These are phyloP conservation scores for Ectobius pallidus DNA, from an alignment of 2,888 invertebrate species.

Conservation along the genomic window DNA sequence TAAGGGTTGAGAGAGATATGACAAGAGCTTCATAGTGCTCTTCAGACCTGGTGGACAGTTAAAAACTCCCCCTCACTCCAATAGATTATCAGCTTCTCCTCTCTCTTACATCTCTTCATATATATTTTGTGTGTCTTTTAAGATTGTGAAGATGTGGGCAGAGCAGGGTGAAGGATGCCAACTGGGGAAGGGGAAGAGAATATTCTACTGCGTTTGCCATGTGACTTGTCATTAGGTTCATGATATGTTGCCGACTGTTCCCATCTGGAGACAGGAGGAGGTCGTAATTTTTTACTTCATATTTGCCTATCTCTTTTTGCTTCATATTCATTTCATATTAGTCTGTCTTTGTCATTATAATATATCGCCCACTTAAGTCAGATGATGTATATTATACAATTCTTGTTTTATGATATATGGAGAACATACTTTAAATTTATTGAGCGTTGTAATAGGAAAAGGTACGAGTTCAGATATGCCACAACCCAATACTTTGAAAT, in stretches of 20 bases:
- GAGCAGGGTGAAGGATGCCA: background rate
- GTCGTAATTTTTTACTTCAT: slow-evolving; percentile 24
- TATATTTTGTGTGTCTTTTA: slow-evolving; percentile 11
- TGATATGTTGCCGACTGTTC: slow-evolving; percentile 25
- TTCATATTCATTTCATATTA: background rate
- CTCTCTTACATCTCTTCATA: background rate
- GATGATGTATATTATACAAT: too few relatives aligned
- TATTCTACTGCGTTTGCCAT: background rate
- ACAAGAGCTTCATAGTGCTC: background rate
- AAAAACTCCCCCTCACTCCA: background rate
- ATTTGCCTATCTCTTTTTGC: background rate
- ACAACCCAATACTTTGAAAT: too few relatives aligned
- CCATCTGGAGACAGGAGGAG: background rate
- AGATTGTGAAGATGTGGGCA: slow-evolving; percentile 8
- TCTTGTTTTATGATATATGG: too few relatives aligned
- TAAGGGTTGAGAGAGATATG: slow-evolving; percentile 11
- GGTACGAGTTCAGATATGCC: too few relatives aligned
- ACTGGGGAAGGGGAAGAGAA: background rate
- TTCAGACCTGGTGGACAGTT: background rate
- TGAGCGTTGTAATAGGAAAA: too few relatives aligned
- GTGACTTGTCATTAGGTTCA: slow-evolving; percentile 15
- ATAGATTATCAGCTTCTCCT: background rate
- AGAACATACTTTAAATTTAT: too few relatives aligned
- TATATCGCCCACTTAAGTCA: background rate
- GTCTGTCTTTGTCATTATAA: background rate